A percentile compares a stretch with the other conserved stretches of the same genome.
phyloP scores from a whole-genome alignment of 35 echinoderm and acorn worm genomes.

The Hemicentrotus pulcherrimus region DNA sequence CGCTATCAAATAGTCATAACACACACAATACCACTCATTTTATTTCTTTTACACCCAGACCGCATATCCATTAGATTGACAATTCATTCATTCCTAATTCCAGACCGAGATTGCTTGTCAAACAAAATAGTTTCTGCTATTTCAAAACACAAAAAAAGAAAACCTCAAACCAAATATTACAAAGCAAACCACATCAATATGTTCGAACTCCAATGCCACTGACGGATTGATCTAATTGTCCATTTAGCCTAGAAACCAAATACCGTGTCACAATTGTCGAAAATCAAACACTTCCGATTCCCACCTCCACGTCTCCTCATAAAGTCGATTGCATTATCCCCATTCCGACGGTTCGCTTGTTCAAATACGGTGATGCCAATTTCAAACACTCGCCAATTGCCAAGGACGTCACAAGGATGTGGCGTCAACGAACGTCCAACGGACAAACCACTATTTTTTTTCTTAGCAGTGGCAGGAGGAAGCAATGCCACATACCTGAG shows the following conservation, averaged over 20 bases:
- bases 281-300: constrained; percentile 2
- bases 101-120: neutral
- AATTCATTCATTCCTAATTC: too few species aligned
- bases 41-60: too few species aligned
- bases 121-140: neutral
- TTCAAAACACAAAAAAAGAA: neutral
- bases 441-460: neutral
- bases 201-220: neutral
- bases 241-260: neutral
- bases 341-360: neutral
- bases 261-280: neutral
- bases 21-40: too few species aligned
- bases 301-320: neutral
- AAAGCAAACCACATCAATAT: neutral
- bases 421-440: neutral
- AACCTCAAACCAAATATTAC: neutral
- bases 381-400: neutral
- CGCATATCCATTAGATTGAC: too few species aligned
- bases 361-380: neutral
- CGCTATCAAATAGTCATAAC: too few species aligned
- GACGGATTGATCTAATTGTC: constrained; percentile 1
- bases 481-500: neutral
- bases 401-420: neutral
- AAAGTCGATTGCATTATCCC: neutral
- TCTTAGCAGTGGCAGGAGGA: neutral